A percentile compares a stretch with the other conserved stretches of the same genome.
phyloP scores from a whole-genome alignment of 2,797 vertebrate genomes.

The Gobio occitaniae region DNA sequence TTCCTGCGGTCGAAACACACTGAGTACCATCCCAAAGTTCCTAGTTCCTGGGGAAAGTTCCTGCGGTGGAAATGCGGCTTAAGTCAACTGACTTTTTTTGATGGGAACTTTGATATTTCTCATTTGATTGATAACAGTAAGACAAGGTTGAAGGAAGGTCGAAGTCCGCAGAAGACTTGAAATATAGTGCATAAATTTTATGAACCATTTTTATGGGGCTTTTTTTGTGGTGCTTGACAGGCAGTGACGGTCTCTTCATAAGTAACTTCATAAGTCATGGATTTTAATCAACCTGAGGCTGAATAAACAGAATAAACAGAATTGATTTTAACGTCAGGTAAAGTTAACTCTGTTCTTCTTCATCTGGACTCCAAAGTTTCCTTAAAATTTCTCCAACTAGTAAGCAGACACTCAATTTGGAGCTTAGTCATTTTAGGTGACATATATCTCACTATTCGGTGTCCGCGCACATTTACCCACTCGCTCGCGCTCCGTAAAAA shows the following conservation, averaged over 20 bases:
- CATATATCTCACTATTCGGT: slow-evolving; percentile 22
- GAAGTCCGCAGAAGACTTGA: neutral
- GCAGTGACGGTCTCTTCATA: too few relatives aligned
- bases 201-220: neutral
- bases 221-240: neutral
- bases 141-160: neutral
- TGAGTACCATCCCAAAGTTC: too few relatives aligned
- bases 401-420: slow-evolving; percentile 6
- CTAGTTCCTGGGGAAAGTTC: too few relatives aligned
- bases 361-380: neutral
- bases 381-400: neutral
- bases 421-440: slow-evolving; percentile 44
- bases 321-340: neutral
- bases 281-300: neutral
- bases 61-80: too few relatives aligned
- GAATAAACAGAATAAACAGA: neutral
- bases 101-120: neutral
- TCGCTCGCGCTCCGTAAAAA: neutral
- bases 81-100: neutral
- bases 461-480: slow-evolving; percentile 10
- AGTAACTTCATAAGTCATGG: too few relatives aligned
- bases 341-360: neutral
- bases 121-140: neutral
- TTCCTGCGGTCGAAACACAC: too few relatives aligned
- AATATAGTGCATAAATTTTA: neutral